Evolutionary conservation across 1,140 invertebrate genomes (phyloP).

Genomic region (Lasaia peninsularis): DNA sequence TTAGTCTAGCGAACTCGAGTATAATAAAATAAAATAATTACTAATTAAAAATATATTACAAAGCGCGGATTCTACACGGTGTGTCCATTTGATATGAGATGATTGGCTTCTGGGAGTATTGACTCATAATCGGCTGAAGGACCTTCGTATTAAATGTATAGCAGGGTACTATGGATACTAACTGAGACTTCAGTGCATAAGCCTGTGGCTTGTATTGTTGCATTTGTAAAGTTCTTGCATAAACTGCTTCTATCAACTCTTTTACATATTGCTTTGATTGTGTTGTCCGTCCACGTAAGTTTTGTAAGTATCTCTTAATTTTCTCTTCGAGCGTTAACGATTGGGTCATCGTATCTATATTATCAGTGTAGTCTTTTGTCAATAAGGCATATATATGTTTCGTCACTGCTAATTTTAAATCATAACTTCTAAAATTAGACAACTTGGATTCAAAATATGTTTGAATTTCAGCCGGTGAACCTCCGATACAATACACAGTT

Average conservation of each 20-base stretch:
- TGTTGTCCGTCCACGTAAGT: not conserved
- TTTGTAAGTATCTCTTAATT: too few relatives aligned
- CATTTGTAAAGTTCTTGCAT: constrained; percentile 32
- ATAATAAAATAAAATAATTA: too few relatives aligned
- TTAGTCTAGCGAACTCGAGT: too few relatives aligned
- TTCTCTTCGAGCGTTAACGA: too few relatives aligned
- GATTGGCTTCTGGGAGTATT: constrained; percentile 28
- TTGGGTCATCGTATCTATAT: too few relatives aligned
- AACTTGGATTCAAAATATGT: constrained; percentile 27
- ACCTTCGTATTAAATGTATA: not conserved
- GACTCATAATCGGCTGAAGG: not conserved
- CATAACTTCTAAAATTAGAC: constrained; percentile 25
- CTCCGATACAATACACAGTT: constrained; percentile 48
- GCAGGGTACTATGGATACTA: constrained; percentile 22
- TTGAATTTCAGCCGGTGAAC: constrained; percentile 36
- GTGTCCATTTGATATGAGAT: constrained; percentile 32
- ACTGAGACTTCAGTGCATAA: constrained; percentile 32
- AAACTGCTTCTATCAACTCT: constrained; percentile 35
- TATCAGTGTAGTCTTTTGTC: too few relatives aligned
- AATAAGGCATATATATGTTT: constrained; percentile 29
- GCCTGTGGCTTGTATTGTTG: constrained; percentile 20
- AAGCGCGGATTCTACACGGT: too few relatives aligned
- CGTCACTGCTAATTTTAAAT: constrained; percentile 34
- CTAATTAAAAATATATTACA: too few relatives aligned
- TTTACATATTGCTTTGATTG: constrained; percentile 48